These are phyloP conservation scores for Sarcophaga bullata DNA, from an alignment of 1,140 invertebrate species.

Conservation along the genomic window DNA sequence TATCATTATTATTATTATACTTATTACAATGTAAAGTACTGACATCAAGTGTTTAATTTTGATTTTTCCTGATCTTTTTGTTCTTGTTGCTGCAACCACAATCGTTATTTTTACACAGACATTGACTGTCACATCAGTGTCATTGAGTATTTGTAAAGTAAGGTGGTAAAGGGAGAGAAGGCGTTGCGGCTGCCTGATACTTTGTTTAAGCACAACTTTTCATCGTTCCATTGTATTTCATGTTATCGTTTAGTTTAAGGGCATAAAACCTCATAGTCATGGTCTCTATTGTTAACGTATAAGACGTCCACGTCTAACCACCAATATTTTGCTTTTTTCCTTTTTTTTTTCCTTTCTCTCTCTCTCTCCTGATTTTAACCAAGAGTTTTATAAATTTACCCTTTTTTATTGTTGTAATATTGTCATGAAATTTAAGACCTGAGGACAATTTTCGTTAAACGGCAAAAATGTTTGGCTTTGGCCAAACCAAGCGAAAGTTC, in stretches of 20 bases:
- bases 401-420: conserved; percentile 7
- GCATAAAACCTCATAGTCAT: conserved; percentile 32
- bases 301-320: neutral
- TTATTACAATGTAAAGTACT: too few species aligned
- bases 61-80: too few species aligned
- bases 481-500: neutral
- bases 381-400: neutral
- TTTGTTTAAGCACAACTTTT: neutral
- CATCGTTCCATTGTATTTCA: neutral
- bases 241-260: neutral
- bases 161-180: neutral
- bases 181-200: neutral
- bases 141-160: neutral
- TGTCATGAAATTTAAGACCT: conserved; percentile 39
- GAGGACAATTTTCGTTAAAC: conserved; percentile 32
- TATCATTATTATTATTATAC: too few species aligned
- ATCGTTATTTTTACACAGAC: neutral
- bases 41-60: neutral
- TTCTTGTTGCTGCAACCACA: neutral
- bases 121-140: neutral
- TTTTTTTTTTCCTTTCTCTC: neutral
- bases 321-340: neutral
- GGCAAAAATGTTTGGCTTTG: neutral
- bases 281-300: conserved; percentile 24
- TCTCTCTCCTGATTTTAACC: neutral